Conservation (phyloP, 2,888 invertebrate species). For the Trimorus sp. region DNA sequence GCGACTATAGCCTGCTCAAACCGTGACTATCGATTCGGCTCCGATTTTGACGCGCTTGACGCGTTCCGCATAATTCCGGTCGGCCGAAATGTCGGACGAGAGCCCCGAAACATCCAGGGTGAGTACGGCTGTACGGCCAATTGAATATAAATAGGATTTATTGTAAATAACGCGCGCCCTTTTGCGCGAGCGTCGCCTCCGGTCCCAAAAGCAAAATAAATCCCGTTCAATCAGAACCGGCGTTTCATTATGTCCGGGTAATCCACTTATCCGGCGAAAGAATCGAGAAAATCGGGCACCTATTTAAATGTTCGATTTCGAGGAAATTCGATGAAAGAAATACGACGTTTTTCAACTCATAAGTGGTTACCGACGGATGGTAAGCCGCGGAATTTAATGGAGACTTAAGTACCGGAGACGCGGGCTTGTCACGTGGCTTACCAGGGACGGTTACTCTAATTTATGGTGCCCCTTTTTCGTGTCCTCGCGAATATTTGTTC, state of each 20-base stretch:
- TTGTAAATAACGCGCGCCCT: not conserved
- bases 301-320: too few relatives aligned
- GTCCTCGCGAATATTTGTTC: slow-evolving; percentile 53
- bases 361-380: slow-evolving; percentile 15
- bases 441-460: slow-evolving; percentile 26
- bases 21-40: slow-evolving; percentile 37
- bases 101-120: not conserved
- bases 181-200: slow-evolving; percentile 18
- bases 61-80: slow-evolving; percentile 31
- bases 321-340: too few relatives aligned
- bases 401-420: not conserved
- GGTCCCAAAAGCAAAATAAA: slow-evolving; percentile 22
- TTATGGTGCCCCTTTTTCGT: slow-evolving; percentile 30
- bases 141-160: slow-evolving; percentile 12
- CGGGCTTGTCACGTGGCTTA: slow-evolving; percentile 2
- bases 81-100: slow-evolving; percentile 1
- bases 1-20: slow-evolving; percentile 30
- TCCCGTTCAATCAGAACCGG: slow-evolving; percentile 34
- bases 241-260: not conserved
- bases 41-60: slow-evolving; percentile 37
- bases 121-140: slow-evolving; percentile 19
- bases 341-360: not conserved
- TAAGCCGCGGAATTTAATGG: not conserved
- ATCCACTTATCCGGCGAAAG: too few relatives aligned
- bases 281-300: not conserved